These are phyloP conservation scores for Ispidina picta DNA, from an alignment of 2,797 vertebrate genomes.

Conservation along the genomic window DNA sequence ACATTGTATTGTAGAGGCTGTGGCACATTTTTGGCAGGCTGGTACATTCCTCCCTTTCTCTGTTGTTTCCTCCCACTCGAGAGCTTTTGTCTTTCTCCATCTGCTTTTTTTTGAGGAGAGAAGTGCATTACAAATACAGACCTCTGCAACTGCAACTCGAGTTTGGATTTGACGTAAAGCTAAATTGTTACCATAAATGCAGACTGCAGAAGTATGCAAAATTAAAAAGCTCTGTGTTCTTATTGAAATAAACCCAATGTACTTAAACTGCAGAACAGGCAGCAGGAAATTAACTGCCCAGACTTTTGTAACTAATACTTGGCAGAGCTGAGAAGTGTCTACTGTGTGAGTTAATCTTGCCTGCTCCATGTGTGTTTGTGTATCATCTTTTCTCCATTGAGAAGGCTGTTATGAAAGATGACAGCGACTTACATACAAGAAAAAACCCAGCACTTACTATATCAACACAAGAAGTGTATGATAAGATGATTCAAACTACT, in stretches of 20 bases:
- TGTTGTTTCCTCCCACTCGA: slow-evolving; percentile 46
- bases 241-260: not conserved
- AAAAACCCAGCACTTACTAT: not conserved
- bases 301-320: not conserved
- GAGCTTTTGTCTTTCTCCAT: slow-evolving; percentile 53
- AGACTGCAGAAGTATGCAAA: not conserved
- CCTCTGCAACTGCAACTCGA: not conserved
- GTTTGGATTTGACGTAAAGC: slow-evolving; percentile 2
- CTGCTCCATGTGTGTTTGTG: not conserved
- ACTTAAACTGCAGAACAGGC: not conserved
- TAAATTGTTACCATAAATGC: slow-evolving; percentile 5
- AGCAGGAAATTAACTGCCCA: not conserved
- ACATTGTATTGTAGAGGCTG: slow-evolving; percentile 22
- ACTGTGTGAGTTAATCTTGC: not conserved
- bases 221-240: not conserved
- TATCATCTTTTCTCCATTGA: not conserved
- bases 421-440: not conserved
- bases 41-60: slow-evolving; percentile 52
- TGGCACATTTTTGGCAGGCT: slow-evolving; percentile 64
- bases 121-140: not conserved
- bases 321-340: not conserved
- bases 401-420: not conserved
- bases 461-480: not conserved
- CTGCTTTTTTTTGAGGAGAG: slow-evolving; percentile 31
- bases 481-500: not conserved